Conservation (phyloP, 2,797 vertebrate genomes). For the Halcyon smyrnensis region DNA sequence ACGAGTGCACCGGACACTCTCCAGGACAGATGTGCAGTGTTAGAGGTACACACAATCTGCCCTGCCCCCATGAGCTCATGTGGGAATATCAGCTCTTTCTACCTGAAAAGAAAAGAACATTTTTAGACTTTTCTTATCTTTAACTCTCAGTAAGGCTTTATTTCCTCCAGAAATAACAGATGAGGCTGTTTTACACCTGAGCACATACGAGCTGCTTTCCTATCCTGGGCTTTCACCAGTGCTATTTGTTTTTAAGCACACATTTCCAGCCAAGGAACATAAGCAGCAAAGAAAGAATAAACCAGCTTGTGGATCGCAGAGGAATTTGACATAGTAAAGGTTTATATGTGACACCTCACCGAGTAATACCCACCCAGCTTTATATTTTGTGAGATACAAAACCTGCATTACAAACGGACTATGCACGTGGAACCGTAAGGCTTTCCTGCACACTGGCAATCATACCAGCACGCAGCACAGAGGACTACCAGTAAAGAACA, state of each 20-base stretch:
- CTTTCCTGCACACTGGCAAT: fast-evolving
- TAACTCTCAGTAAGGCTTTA: background rate
- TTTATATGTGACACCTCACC: background rate
- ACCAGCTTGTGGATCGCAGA: background rate
- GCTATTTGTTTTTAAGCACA: background rate
- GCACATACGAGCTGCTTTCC: background rate
- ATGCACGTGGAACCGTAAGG: background rate
- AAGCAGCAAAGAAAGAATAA: background rate
- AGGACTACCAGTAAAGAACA: background rate
- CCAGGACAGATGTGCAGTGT: background rate
- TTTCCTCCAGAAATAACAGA: background rate
- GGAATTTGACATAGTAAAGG: background rate
- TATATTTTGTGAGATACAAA: background rate
- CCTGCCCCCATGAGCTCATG: background rate
- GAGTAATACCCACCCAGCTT: background rate
- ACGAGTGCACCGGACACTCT: background rate
- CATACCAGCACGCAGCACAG: fast-evolving
- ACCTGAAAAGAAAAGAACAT: background rate
- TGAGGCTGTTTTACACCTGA: background rate
- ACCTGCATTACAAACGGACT: background rate
- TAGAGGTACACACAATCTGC: background rate
- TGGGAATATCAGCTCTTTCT: background rate
- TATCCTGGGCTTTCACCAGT: background rate
- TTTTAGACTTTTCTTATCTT: background rate
- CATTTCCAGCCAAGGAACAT: background rate